Percentiles rank a stretch among this genome's conserved stretches.
phyloP scores from a whole-genome alignment of 2,888 invertebrate species.

The Muschampia plurimacula region DNA sequence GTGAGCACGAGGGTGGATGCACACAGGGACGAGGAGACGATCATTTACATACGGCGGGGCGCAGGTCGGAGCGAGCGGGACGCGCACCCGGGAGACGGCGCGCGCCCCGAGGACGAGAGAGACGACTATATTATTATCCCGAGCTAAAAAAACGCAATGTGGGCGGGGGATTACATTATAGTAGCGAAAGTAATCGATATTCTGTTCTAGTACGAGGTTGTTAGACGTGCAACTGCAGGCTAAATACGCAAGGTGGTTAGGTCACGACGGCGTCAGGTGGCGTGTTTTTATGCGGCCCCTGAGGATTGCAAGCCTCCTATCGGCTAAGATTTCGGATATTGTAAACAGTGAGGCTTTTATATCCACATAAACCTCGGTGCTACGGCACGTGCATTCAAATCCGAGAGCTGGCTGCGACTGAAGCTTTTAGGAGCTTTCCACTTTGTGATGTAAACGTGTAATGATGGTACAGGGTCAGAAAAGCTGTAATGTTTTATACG shows the following conservation, averaged over 20 bases:
- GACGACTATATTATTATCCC: slow-evolving; percentile 81
- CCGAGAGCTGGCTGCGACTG: slow-evolving; percentile 13
- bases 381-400: slow-evolving; percentile 25
- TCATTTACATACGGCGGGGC: slow-evolving; percentile 84
- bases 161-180: slow-evolving; percentile 87
- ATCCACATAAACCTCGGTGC: slow-evolving; percentile 30
- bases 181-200: slow-evolving; percentile 87
- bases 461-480: background rate
- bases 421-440: slow-evolving; percentile 1
- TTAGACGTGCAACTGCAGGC: slow-evolving; percentile 82
- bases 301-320: slow-evolving; percentile 8
- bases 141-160: slow-evolving; percentile 82
- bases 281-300: slow-evolving; percentile 27
- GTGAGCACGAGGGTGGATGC: slow-evolving; percentile 57
- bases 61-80: slow-evolving; percentile 62
- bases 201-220: slow-evolving; percentile 85
- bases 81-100: slow-evolving; percentile 60
- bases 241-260: slow-evolving; percentile 74
- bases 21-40: slow-evolving; percentile 77
- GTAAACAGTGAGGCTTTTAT: slow-evolving; percentile 26
- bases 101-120: slow-evolving; percentile 68
- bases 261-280: slow-evolving; percentile 61
- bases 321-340: slow-evolving; percentile 19
- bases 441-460: background rate
- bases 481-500: background rate